Base-by-base conservation (phyloP, 1,140 invertebrate genomes). In the Littorina saxatilis region DNA sequence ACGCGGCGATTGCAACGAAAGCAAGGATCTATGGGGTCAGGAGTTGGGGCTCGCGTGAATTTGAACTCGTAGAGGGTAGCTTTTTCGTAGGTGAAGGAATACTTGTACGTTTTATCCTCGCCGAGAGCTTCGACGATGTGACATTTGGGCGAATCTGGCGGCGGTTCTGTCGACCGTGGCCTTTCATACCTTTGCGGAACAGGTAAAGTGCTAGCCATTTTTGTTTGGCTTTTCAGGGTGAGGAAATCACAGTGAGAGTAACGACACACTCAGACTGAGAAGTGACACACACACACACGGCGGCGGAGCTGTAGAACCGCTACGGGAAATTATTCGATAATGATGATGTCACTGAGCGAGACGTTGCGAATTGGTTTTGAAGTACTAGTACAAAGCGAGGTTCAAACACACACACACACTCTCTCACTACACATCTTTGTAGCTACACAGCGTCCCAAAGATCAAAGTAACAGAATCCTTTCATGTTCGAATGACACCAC, bases 1-100 rank as follows among this genome's bases (percentile, higher is more conserved):
- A 89, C 88, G 55, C 89, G 84, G 13, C 86, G 84, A 85, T 91
- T 91, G 58, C 91, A 90, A 58, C 87, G 80, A 73, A 86, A 90
- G 50, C 90, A 91, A 0, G 92, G 91, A 80, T 90, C 86, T 72
- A 86, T 86, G 47, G 85, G 81, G 55, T 86, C 89, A 0, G 90
- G 90, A 3, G 83, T 68, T 0, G 90, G 83, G 23, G 85, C 83
- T 23, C 89, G 86, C 40, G 89, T 88, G 80, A 87, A 91, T 82
- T 90, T 90, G 78, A 88, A 91, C 75, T 91, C 90, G 72, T 91
- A 91, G 43, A 91, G 58, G 1, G 90, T 90, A 0, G 90, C 90
- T 50, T 88, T 83, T 55, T 91, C 90, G 79, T 91, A 91, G 9
- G 86, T 88, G 75, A 91, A 91, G 0, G 88, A 85, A 72, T 91